Percentiles rank a stretch among this genome's conserved stretches.
phyloP scores from a whole-genome alignment of 2,888 invertebrate genomes.

The Aleiodes alternator region DNA sequence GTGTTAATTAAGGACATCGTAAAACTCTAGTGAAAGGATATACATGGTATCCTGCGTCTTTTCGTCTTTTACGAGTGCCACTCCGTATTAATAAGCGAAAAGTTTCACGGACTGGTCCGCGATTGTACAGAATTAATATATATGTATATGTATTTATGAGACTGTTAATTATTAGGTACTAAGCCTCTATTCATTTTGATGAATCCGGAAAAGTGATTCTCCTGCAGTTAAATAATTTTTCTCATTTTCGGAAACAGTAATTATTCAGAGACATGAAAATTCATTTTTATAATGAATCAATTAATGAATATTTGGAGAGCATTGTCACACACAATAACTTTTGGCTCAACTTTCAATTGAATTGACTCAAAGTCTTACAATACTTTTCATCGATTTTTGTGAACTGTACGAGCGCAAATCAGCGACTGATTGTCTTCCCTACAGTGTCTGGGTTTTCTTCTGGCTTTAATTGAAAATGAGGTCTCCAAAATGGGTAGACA shows the following conservation, averaged over 20 bases:
- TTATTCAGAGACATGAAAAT: neutral
- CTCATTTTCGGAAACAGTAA: neutral
- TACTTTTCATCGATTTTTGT: conserved; percentile 31
- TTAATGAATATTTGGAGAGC: too few relatives aligned
- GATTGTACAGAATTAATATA: neutral
- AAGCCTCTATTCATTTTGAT: conserved; percentile 62
- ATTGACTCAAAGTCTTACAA: conserved; percentile 36
- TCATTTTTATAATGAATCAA: too few relatives aligned
- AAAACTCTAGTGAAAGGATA: conserved; percentile 49
- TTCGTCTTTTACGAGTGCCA: conserved; percentile 63
- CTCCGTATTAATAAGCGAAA: conserved; percentile 69
- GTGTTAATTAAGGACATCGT: conserved; percentile 61
- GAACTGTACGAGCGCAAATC: conserved; percentile 52
- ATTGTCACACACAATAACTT: too few relatives aligned
- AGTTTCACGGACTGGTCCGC: conserved; percentile 57
- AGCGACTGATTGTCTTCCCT: conserved; percentile 53
- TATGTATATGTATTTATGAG: conserved; percentile 56
- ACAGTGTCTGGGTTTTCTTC: conserved; percentile 47
- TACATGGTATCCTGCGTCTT: conserved; percentile 33
- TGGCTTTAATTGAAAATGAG: conserved; percentile 62
- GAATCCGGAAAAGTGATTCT: conserved; percentile 60
- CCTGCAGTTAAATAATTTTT: conserved; percentile 61
- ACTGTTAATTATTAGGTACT: conserved; percentile 66
- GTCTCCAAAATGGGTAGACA: conserved; percentile 45
- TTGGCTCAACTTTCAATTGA: neutral